These are phyloP conservation scores for Ditylenchus weischeri DNA, from an alignment of 2,888 invertebrate species.

Conservation along the genomic window DNA sequence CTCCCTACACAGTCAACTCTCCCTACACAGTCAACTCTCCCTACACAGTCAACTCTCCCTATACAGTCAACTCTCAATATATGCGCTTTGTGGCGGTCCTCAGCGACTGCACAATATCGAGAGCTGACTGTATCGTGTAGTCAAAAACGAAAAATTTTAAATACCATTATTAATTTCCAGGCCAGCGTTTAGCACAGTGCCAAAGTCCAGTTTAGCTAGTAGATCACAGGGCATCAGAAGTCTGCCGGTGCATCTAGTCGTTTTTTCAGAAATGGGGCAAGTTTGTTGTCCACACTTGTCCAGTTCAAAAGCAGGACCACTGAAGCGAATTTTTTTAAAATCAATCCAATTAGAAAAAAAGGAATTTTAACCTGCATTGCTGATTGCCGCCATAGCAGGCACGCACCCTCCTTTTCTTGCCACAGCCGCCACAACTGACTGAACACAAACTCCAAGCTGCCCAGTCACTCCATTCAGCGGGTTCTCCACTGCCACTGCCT, in stretches of 20 bases:
- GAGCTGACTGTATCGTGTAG: no score
- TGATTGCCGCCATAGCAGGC: conserved; percentile 52
- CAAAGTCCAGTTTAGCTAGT: conserved; percentile 48
- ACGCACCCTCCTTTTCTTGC: conserved; percentile 34
- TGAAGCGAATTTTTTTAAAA: conserved; percentile 29
- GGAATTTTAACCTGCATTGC: conserved; percentile 39
- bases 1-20: no score
- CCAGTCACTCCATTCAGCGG: conserved; percentile 19
- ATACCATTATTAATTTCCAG: conserved; percentile 1
- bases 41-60: no score
- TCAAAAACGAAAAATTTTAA: no score
- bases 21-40: no score
- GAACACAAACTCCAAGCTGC: conserved; percentile 32
- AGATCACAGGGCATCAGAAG: conserved; percentile 54
- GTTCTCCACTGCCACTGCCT: background rate
- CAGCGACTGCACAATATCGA: no score
- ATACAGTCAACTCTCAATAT: no score
- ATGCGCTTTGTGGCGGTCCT: no score
- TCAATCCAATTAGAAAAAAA: background rate
- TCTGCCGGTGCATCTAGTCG: conserved; percentile 29
- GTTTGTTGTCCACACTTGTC: conserved; percentile 45
- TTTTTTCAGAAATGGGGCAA: conserved; percentile 33
- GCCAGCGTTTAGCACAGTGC: conserved; percentile 34
- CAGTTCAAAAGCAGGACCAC: conserved; percentile 39
- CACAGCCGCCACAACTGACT: conserved; percentile 41